Evolutionary conservation across 2,113 vertebrate species (phyloP), one percentile per base, ranked within the genome.

Genomic region (Sebastes schlegelii): DNA sequence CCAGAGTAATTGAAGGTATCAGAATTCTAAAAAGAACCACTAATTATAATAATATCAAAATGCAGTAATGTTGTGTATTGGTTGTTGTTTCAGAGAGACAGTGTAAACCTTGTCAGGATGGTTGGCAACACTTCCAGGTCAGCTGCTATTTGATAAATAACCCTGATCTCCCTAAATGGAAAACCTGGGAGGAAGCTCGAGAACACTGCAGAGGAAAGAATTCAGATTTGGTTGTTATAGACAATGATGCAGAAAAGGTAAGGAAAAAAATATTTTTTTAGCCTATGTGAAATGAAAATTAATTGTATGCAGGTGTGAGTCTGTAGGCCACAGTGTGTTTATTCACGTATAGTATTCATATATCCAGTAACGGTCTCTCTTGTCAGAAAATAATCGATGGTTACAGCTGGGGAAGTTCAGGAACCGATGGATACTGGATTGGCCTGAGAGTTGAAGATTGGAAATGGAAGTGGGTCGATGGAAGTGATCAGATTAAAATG

Each of bases 131-230:
- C 0, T 0, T 0, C 0, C 0, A 7, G 10, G 13, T 43, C 51
- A 79, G 46, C 65, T 92, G 88, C 40, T 87, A 82, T 52, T 6
- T 1, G 0, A 0, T 34, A 64, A 14, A 54, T 19, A 0, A 89
- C 1, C 0, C 0, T 9, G 0, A 8, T 0, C 7, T 0, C 4
- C 0, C 0, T 7, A 0, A 8, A 0, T 8, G 0, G 48, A 88
- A 1, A 66, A 82, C 23, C 21, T 92, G 88, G 88, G 0, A 49
- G 46, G 16, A 5, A 23, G 88, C 86, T 48, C 74, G 0, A 49
- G 0, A 45, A 2, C 0, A 68, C 26, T 91, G 88, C 48, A 73
- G 0, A 26, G 1, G 1, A 17, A 79, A 48, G 8, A 23, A 0
- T 26, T 86, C 90, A 26, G 52, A 88, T 57, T 60, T 91, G 69